Percentiles rank a stretch among this genome's conserved stretches.
phyloP scores from a whole-genome alignment of 2,113 vertebrate species.

The Ammodytes marinus region DNA sequence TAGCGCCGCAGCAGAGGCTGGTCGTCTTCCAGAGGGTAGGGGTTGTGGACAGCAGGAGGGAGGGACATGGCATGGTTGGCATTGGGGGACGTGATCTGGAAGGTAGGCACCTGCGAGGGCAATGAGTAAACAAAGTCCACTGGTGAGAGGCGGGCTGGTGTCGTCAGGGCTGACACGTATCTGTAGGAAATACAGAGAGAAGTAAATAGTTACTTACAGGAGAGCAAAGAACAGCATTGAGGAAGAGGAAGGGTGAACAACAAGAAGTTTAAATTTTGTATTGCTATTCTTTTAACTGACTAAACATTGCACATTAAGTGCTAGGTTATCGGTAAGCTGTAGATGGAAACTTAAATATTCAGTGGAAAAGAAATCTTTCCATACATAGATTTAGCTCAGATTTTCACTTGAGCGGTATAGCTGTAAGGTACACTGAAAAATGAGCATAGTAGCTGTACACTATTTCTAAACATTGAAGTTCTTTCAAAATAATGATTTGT shows the following conservation, averaged over 20 bases:
- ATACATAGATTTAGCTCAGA: conserved; percentile 3
- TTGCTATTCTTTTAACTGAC: background rate
- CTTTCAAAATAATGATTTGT: background rate
- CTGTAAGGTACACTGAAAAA: background rate
- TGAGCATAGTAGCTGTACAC: background rate
- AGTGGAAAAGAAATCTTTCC: background rate
- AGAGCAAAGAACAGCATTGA: conserved; percentile 12
- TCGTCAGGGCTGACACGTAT: conserved; percentile 98
- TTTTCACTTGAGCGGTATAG: conserved; percentile 1
- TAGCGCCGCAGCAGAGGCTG: conserved; percentile 92
- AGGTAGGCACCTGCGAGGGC: conserved; percentile 94
- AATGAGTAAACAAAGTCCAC: conserved; percentile 97
- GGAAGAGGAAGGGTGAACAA: background rate
- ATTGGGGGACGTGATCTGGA: conserved; percentile 97
- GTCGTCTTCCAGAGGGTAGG: conserved; percentile 92
- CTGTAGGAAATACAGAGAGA: conserved; percentile 77
- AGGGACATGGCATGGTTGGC: conserved; percentile 93
- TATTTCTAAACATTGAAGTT: background rate
- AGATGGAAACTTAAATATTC: background rate
- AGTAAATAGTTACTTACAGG: conserved; percentile 28
- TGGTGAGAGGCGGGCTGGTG: conserved; percentile 95
- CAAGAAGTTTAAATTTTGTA: background rate
- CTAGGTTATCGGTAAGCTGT: background rate
- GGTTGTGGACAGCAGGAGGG: conserved; percentile 91
- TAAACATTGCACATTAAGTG: conserved; percentile 3